These are phyloP conservation scores for Caenorhabditis wallacei DNA, from an alignment of 2,888 invertebrate species.

Conservation along the genomic window DNA sequence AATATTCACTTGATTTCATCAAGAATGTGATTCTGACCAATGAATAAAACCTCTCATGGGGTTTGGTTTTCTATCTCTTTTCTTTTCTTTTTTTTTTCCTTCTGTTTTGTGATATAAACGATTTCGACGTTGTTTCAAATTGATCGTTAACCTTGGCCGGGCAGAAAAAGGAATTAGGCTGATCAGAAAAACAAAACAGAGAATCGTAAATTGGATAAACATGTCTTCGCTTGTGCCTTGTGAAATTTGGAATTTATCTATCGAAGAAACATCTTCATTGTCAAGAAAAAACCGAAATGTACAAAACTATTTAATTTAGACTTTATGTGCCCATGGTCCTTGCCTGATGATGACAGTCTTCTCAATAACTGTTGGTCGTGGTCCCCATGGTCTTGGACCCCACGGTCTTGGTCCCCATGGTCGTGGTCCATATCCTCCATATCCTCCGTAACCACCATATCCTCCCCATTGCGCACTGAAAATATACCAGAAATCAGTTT, in stretches of 20 bases:
- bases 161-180: neutral
- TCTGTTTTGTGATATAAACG: constrained; percentile 48
- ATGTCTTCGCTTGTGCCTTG: constrained; percentile 22
- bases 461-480: constrained; percentile 58
- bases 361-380: constrained; percentile 64
- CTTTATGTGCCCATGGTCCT: constrained; percentile 57
- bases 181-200: constrained; percentile 25
- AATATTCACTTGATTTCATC: constrained; percentile 58
- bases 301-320: constrained; percentile 25
- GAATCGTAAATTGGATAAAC: constrained; percentile 4
- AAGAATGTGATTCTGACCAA: constrained; percentile 59
- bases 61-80: constrained; percentile 25
- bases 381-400: constrained; percentile 56
- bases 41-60: constrained; percentile 4
- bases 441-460: too few species aligned
- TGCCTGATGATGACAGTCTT: constrained; percentile 65
- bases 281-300: constrained; percentile 12
- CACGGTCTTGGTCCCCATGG: constrained; percentile 58
- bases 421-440: constrained; percentile 61
- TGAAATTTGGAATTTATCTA: neutral
- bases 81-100: constrained; percentile 12
- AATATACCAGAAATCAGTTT: neutral
- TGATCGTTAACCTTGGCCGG: constrained; percentile 34
- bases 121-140: constrained; percentile 10
- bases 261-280: constrained; percentile 45